Conservation (phyloP, 2,113 vertebrate genomes). For the Alosa alosa region DNA sequence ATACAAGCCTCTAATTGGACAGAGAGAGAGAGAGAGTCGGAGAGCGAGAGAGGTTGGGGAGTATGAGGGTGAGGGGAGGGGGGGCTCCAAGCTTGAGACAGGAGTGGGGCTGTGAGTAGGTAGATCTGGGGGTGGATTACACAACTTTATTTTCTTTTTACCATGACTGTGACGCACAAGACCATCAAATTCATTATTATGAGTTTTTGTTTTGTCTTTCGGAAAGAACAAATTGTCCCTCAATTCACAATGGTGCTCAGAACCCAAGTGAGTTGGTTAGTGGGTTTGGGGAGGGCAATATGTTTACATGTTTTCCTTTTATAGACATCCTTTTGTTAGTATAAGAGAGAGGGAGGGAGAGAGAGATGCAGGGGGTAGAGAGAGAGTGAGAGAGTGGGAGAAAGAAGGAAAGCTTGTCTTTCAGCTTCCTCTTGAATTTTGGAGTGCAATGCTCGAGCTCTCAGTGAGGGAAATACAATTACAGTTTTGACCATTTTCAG, state of each 20-base stretch:
- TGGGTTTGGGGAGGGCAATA: neutral
- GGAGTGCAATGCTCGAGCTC: neutral
- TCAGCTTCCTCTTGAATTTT: neutral
- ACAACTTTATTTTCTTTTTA: slow-evolving; percentile 13
- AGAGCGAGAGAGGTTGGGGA: neutral
- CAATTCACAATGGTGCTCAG: neutral
- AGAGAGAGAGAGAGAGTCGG: neutral
- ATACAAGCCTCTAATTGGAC: neutral
- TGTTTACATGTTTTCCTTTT: neutral
- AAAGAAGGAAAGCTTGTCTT: neutral
- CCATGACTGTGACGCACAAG: neutral
- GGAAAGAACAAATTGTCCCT: neutral
- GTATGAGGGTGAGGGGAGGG: neutral
- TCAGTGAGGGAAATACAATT: neutral
- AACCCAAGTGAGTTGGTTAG: neutral
- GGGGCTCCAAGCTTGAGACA: neutral
- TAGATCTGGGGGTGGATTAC: neutral
- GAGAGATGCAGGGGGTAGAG: neutral
- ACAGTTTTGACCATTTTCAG: slow-evolving; percentile 17
- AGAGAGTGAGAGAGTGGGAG: neutral
- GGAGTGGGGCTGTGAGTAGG: neutral
- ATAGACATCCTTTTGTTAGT: neutral
- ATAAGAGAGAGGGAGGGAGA: neutral
- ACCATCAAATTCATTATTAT: neutral
- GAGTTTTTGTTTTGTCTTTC: neutral